Conservation (phyloP, 2,888 invertebrate genomes). For the Pollenia griseotomentosa region DNA sequence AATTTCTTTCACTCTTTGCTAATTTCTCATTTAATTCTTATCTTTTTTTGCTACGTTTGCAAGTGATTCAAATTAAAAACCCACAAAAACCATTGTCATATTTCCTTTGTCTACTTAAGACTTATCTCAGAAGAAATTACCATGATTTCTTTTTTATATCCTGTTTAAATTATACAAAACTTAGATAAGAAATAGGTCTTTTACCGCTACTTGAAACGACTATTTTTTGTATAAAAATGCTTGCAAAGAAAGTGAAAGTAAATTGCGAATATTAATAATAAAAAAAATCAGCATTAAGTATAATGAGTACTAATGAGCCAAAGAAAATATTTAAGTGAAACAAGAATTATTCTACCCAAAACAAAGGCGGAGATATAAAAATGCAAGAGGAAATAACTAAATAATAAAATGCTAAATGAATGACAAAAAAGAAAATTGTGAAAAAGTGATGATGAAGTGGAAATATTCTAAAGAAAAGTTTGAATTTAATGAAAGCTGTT, state of each 20-base stretch:
- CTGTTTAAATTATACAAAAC: conserved; percentile 6
- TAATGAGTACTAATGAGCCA: conserved; percentile 53
- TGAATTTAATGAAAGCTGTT: no score
- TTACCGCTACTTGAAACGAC: background rate
- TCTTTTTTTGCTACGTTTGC: conserved; percentile 30
- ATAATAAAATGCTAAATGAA: background rate
- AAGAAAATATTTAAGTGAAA: conserved; percentile 30
- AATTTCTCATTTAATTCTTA: conserved; percentile 1
- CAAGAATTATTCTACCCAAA: background rate
- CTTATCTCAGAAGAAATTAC: background rate
- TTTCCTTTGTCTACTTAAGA: conserved; percentile 29
- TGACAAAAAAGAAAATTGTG: background rate
- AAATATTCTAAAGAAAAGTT: no score
- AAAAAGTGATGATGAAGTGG: background rate
- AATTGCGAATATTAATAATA: conserved; percentile 11
- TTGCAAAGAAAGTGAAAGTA: conserved; percentile 41
- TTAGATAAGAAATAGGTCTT: background rate
- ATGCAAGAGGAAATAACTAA: background rate
- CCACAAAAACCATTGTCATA: conserved; percentile 28
- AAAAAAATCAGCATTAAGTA: conserved; percentile 34
- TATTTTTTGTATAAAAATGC: no score
- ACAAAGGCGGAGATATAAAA: background rate
- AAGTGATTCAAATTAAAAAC: conserved; percentile 31
- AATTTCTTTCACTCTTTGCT: background rate
- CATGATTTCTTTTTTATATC: conserved; percentile 6